Conservation (phyloP, 2,888 invertebrate genomes). For the Caenorhabditis angaria region DNA sequence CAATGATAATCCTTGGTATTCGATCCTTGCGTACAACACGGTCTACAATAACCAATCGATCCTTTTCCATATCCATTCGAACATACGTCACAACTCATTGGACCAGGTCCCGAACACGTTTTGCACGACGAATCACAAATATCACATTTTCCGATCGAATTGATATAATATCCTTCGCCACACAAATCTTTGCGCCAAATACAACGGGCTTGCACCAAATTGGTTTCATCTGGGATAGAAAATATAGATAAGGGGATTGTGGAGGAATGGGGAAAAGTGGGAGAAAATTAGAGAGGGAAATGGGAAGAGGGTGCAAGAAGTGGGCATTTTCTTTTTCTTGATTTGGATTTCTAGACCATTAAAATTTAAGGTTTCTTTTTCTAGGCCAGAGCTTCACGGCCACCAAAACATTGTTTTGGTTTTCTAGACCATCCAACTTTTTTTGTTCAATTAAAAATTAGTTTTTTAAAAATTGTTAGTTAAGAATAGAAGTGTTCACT, state of each 20-base stretch:
- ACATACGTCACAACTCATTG: conserved; percentile 66
- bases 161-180: conserved; percentile 66
- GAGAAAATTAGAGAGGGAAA: not conserved
- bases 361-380: conserved; percentile 8
- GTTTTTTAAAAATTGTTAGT: not conserved
- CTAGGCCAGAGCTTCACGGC: too few species aligned
- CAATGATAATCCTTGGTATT: conserved; percentile 42
- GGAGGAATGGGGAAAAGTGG: not conserved
- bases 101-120: conserved; percentile 65
- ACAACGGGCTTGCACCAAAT: conserved; percentile 68
- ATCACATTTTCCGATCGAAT: conserved; percentile 58
- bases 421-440: not conserved
- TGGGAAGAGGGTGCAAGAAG: conserved; percentile 5
- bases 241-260: not conserved
- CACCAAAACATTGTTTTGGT: too few species aligned
- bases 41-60: conserved; percentile 67
- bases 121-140: conserved; percentile 66
- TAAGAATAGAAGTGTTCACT: not conserved
- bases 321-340: too few species aligned
- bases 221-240: conserved; percentile 62
- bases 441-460: not conserved
- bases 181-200: conserved; percentile 65
- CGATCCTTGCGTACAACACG: conserved; percentile 57
- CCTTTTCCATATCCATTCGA: conserved; percentile 64
- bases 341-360: too few species aligned